phyloP scores from a whole-genome alignment of 2,797 vertebrate species.

The Streptopelia turtur region DNA sequence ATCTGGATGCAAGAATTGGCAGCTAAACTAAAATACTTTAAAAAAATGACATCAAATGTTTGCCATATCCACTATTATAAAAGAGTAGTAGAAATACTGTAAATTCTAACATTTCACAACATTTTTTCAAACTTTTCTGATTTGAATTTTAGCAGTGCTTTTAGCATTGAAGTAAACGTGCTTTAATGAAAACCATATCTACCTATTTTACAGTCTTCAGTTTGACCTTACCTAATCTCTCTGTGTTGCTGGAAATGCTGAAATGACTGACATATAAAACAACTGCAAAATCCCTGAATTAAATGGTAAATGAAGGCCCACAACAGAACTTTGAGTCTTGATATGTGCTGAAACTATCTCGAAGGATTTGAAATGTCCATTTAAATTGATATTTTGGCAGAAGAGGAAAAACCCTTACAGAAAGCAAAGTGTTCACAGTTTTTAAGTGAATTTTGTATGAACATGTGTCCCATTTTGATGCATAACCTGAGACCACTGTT shows the following conservation, averaged over 20 bases:
- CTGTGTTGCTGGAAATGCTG: neutral
- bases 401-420: neutral
- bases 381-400: neutral
- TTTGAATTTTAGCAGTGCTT: neutral
- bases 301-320: neutral
- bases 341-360: neutral
- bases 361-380: neutral
- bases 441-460: neutral
- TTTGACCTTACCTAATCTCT: neutral
- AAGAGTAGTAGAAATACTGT: neutral
- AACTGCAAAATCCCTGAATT: neutral
- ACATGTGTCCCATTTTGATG: neutral
- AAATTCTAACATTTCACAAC: neutral
- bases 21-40: neutral
- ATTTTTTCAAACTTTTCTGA: neutral
- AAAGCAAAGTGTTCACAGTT: neutral
- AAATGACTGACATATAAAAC: conserved; percentile 23
- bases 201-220: neutral
- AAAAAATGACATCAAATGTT: neutral
- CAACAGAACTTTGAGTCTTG: neutral
- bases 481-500: neutral
- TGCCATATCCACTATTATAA: neutral
- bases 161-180: neutral
- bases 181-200: neutral
- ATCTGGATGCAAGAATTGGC: neutral